A percentile compares a stretch with the other conserved stretches of the same genome.
phyloP scores from a whole-genome alignment of 2,797 vertebrate genomes.

The Rhynchonycteris naso region DNA sequence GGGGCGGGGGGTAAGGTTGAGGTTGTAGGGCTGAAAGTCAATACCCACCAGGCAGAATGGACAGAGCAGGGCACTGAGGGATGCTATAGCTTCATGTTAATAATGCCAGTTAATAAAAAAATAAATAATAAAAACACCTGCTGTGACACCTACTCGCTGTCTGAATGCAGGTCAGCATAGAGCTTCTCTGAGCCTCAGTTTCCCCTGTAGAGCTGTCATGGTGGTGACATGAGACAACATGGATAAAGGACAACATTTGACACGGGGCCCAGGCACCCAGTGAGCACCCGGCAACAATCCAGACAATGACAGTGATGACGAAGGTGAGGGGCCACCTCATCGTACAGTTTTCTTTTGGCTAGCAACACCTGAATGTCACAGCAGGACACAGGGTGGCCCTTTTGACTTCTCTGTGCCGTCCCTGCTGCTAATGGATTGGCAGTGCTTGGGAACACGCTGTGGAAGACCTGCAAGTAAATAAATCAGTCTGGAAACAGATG shows the following conservation, averaged over 20 bases:
- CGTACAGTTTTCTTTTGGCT: background rate
- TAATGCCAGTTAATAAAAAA: background rate
- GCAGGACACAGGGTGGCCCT: background rate
- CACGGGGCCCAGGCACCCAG: background rate
- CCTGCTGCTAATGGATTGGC: background rate
- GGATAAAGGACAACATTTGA: background rate
- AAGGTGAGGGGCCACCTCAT: background rate
- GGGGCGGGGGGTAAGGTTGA: background rate
- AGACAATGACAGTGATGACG: background rate
- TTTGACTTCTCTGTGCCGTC: background rate
- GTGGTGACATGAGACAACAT: background rate
- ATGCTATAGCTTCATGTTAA: background rate
- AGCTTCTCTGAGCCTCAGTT: constrained; percentile 3
- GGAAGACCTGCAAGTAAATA: background rate
- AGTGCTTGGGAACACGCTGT: background rate
- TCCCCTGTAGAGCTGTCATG: background rate
- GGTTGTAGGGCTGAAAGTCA: background rate
- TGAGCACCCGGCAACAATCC: background rate
- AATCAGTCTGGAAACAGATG: background rate
- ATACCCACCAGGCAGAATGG: background rate
- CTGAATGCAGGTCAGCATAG: background rate
- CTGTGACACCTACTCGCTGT: background rate
- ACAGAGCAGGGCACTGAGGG: background rate
- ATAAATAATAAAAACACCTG: background rate
- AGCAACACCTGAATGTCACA: background rate